Conservation (phyloP, 2,797 vertebrate genomes). For the Discoglossus pictus region DNA sequence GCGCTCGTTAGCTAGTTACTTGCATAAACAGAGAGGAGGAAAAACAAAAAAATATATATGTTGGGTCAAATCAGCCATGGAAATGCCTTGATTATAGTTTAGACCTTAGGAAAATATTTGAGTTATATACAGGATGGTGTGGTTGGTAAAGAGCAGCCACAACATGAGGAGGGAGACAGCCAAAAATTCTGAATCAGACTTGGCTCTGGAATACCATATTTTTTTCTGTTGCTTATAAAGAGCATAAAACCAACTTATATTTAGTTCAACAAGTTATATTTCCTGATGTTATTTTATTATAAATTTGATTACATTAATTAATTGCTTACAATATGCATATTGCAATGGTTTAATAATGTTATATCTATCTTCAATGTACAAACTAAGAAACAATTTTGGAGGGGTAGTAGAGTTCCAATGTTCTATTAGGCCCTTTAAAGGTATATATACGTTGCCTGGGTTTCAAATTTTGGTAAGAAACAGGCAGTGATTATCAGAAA, state of each 20-base stretch:
- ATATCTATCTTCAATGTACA: too few species aligned
- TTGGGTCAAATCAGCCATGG: slow-evolving; percentile 1
- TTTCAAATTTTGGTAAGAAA: too few species aligned
- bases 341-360: too few species aligned
- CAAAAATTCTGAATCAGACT: slow-evolving; percentile 14
- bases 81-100: slow-evolving; percentile 9
- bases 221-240: slow-evolving; percentile 2
- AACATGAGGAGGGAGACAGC: slow-evolving; percentile 4
- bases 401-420: too few species aligned
- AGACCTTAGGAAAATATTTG: slow-evolving; percentile 7
- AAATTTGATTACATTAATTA: too few species aligned
- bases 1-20: too few species aligned
- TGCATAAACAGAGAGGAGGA: background rate
- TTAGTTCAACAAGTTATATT: background rate
- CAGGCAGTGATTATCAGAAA: too few species aligned
- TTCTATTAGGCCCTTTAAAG: too few species aligned
- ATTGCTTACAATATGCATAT: too few species aligned
- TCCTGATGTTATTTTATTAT: background rate
- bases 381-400: too few species aligned
- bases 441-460: too few species aligned
- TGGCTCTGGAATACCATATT: background rate
- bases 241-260: background rate
- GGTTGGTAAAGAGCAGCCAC: slow-evolving; percentile 6
- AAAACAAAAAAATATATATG: background rate
- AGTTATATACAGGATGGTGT: slow-evolving; percentile 14